Evolutionary conservation across 2,888 invertebrate genomes (phyloP).

Genomic region (Aleiodes leptofemur): DNA sequence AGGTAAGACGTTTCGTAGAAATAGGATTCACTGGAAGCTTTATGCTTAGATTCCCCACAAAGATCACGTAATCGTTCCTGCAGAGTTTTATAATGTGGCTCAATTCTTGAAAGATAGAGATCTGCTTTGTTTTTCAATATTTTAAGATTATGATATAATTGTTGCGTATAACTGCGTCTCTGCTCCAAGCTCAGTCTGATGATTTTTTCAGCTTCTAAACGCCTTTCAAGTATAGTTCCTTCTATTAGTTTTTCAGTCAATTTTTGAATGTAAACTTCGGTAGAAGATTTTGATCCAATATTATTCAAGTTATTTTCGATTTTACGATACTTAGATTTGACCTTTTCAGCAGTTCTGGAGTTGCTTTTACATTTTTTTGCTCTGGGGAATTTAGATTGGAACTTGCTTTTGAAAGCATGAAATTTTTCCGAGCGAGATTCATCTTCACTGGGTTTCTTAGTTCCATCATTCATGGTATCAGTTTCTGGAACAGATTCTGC

Average conservation of each 20-base stretch:
- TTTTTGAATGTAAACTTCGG: neutral
- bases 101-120: neutral
- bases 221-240: neutral
- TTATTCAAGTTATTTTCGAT: too few species aligned
- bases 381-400: too few species aligned
- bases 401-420: too few species aligned
- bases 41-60: neutral
- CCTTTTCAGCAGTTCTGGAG: too few species aligned
- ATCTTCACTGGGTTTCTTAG: too few species aligned
- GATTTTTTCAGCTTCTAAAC: neutral
- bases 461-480: too few species aligned
- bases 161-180: neutral
- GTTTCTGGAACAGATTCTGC: too few species aligned
- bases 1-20: neutral
- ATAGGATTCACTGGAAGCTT: conserved; percentile 1
- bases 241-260: neutral
- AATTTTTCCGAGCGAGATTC: too few species aligned
- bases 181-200: neutral
- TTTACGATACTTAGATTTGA: too few species aligned
- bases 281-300: too few species aligned
- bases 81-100: neutral
- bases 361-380: too few species aligned
- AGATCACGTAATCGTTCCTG: neutral
- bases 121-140: conserved; percentile 4
- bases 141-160: neutral